Evolutionary conservation across 2,797 vertebrate genomes (phyloP).

Genomic region (Sphenopsis melanotis): DNA sequence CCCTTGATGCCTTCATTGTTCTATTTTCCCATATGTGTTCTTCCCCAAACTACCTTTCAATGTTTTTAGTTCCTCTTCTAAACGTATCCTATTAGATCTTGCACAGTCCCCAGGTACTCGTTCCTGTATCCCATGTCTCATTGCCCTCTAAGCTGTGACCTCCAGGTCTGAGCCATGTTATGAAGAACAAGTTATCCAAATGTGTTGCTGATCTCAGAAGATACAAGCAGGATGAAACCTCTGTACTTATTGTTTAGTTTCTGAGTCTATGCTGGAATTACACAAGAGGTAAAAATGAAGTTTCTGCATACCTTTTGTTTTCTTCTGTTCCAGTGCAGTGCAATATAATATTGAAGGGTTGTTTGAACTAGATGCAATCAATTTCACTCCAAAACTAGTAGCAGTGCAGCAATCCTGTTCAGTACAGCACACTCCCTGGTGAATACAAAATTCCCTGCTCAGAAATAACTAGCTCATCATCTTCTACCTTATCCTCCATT

Average conservation of each 20-base stretch:
- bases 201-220: not conserved
- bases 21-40: not conserved
- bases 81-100: not conserved
- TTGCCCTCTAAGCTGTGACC: not conserved
- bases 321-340: not conserved
- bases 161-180: not conserved
- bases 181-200: not conserved
- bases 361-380: not conserved
- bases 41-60: not conserved
- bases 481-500: not conserved
- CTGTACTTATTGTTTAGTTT: not conserved
- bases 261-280: not conserved
- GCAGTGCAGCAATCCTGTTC: not conserved
- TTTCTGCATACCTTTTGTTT: not conserved
- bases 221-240: not conserved
- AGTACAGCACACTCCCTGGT: not conserved
- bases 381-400: not conserved
- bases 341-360: not conserved
- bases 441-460: not conserved
- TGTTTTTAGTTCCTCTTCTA: not conserved
- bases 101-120: fast-evolving
- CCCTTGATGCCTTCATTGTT: not conserved
- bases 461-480: not conserved
- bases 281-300: not conserved
- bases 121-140: not conserved